These are phyloP conservation scores for Pocillopora verrucosa DNA, from an alignment of 64 coral and sea anemone genomes.

Conservation along the genomic window DNA sequence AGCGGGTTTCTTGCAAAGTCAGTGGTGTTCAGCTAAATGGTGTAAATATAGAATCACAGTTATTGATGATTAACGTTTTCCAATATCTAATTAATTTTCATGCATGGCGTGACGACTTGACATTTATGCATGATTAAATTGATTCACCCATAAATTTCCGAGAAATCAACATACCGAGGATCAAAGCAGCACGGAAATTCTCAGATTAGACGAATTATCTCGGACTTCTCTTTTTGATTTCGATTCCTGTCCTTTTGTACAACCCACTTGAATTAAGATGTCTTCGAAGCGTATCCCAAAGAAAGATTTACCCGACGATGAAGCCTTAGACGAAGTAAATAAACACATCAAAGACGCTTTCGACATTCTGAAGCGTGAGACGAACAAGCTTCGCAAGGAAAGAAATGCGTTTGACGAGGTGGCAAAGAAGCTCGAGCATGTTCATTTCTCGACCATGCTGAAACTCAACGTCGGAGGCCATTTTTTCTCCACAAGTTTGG, in stretches of 20 bases:
- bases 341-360: not conserved
- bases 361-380: conserved; percentile 27
- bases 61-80: too few relatives aligned
- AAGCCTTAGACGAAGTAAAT: not conserved
- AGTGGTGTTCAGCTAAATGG: too few relatives aligned
- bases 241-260: not conserved
- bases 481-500: conserved; percentile 14
- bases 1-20: too few relatives aligned
- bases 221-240: not conserved
- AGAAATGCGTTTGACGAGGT: conserved; percentile 48
- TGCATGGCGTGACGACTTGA: too few relatives aligned
- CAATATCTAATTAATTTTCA: too few relatives aligned
- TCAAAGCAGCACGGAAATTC: too few relatives aligned
- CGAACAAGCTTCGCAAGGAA: conserved; percentile 20
- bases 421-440: conserved; percentile 26
- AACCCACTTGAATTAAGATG: not conserved
- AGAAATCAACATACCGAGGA: too few relatives aligned
- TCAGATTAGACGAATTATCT: too few relatives aligned
- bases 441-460: conserved; percentile 26
- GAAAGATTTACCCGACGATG: not conserved
- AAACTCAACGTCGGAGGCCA: conserved; percentile 57
- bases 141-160: too few relatives aligned
- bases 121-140: too few relatives aligned
- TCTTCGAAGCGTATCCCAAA: not conserved
- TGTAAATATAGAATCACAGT: too few relatives aligned